Evolutionary conservation across 2,888 invertebrate genomes (phyloP), one percentile per base, ranked within the genome.

Genomic region (Deilephila porcellus): DNA sequence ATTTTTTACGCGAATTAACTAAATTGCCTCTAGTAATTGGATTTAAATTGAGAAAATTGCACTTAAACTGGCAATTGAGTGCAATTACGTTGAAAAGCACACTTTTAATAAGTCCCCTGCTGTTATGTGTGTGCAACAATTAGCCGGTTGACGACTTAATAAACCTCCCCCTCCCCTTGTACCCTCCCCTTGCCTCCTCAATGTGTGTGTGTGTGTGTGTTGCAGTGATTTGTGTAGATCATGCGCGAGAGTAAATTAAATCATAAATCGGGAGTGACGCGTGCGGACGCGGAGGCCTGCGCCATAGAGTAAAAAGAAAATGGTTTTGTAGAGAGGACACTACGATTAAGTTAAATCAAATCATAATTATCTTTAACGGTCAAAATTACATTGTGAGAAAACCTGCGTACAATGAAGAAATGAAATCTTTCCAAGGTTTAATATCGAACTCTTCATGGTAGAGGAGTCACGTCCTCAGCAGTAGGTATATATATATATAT

Each of bases 181-280:
- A 29, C 32, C 32, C 37, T 7, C 37, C 37, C 8, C 37, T 11
- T 14, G 14, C 17, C 56, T 17, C 56, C 56, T n/a, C 56, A 6
- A n/a, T 56, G 19, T 17, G 56, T 53, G 53, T 53, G 56, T 53
- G 53, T 53, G 56, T 64, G 34, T 34, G 25, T 25, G 67, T 64
- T 52, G 67, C 67, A 67, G 52, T 67, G 67, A 67, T 67, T 67
- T 67, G 67, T 52, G 45, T 14, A 45, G 67, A 67, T 64, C 64
- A 64, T 67, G 52, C 64, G 37, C 64, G 60, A 79, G 82, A 82
- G 79, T 76, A 79, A 83, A 83, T 82, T 81, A 82, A 82, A 81
- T 83, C 77, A 80, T 83, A 82, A 82, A 82, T 80, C 77, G 80
- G 79, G 80, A 80, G 79, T 76, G 81, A 83, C 79, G 82, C 78